Conservation (phyloP, 2,888 invertebrate genomes). For the Athrips mouffetella region DNA sequence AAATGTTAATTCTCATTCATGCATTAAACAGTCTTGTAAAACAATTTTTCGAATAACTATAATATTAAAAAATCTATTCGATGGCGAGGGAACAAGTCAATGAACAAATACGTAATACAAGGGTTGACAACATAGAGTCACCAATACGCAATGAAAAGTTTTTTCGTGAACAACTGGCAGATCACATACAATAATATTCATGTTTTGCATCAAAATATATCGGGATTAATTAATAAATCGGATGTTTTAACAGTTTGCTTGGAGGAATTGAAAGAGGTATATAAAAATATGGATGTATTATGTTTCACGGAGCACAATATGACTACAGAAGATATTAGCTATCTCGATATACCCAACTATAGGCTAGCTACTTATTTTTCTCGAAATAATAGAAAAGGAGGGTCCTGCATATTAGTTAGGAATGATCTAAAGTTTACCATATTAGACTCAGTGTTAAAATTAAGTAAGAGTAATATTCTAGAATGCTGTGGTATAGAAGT, state of each 20-base stretch:
- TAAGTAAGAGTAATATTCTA: too few relatives aligned
- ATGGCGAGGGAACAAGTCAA: background rate
- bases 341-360: background rate
- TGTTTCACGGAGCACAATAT: background rate
- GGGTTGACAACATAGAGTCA: too few relatives aligned
- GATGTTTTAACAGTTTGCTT: background rate
- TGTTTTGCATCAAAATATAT: background rate
- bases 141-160: background rate
- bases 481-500: slow-evolving; percentile 5
- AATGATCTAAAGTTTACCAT: background rate
- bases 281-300: background rate
- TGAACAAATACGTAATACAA: background rate
- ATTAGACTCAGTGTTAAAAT: too few relatives aligned
- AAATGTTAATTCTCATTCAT: too few relatives aligned
- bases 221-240: background rate
- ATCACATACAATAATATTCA: background rate
- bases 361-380: too few relatives aligned
- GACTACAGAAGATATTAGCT: background rate
- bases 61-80: too few relatives aligned
- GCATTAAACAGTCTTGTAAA: too few relatives aligned
- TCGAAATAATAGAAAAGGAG: slow-evolving; percentile 1
- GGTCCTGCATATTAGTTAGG: background rate
- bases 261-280: background rate
- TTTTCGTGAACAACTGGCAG: background rate
- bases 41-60: too few relatives aligned